phyloP scores from a whole-genome alignment of 2,888 invertebrate genomes.

The Leptopilina syphax region DNA sequence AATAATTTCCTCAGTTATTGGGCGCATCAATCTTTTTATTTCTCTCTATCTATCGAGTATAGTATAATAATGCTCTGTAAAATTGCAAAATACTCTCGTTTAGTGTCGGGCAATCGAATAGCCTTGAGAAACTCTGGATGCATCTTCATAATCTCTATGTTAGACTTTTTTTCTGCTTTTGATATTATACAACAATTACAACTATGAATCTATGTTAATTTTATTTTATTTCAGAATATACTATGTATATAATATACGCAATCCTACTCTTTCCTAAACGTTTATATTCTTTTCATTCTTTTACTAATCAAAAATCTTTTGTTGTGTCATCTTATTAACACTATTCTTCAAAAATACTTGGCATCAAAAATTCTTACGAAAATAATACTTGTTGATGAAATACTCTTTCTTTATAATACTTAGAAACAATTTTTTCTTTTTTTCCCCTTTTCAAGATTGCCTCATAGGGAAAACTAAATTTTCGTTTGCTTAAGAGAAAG shows the following conservation, averaged over 20 bases:
- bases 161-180: not conserved
- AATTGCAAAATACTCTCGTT: conserved; percentile 39
- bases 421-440: too few relatives aligned
- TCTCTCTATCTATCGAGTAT: not conserved
- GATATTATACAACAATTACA: conserved; percentile 21
- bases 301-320: conserved; percentile 3
- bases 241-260: not conserved
- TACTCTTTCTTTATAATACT: not conserved
- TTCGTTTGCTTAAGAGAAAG: too few relatives aligned
- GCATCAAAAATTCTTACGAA: not conserved
- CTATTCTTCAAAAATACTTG: not conserved
- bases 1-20: conserved; percentile 27
- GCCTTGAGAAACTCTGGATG: conserved; percentile 26
- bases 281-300: not conserved
- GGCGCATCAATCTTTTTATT: not conserved
- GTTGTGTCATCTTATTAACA: not conserved
- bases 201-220: conserved; percentile 16
- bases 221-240: conserved; percentile 12
- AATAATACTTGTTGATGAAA: not conserved
- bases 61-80: too few relatives aligned
- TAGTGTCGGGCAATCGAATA: conserved; percentile 21
- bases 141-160: too few relatives aligned
- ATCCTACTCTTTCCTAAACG: not conserved
- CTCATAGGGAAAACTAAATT: too few relatives aligned
- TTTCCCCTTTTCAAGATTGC: too few relatives aligned